Conservation (phyloP, 2,113 vertebrate genomes). For the Pedionomus torquatus region DNA sequence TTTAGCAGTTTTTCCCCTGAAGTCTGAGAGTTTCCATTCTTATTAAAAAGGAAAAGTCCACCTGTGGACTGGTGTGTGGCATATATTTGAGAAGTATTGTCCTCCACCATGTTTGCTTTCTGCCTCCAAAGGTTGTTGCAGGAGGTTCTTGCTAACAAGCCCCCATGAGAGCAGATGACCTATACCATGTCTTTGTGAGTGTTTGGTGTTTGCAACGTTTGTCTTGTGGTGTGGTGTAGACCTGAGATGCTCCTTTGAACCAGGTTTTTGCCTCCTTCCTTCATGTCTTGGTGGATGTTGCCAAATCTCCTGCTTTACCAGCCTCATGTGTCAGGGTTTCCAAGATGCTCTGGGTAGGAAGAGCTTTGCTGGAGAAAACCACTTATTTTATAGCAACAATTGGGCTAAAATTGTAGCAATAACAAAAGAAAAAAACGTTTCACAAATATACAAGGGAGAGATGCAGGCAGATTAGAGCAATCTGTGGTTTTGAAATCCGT, state of each 20-base stretch:
- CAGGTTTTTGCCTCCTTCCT: background rate
- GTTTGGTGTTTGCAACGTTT: background rate
- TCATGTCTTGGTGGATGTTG: background rate
- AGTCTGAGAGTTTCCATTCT: background rate
- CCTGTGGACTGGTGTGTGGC: background rate
- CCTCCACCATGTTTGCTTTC: background rate
- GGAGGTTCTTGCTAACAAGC: background rate
- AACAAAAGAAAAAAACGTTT: background rate
- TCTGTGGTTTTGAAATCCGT: conserved; percentile 36
- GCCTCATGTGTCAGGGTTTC: background rate
- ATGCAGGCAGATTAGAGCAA: conserved; percentile 7
- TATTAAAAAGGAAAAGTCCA: background rate
- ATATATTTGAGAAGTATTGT: background rate
- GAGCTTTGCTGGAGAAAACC: background rate
- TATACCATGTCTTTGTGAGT: background rate
- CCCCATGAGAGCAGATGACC: background rate
- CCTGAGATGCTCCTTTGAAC: background rate
- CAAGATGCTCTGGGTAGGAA: background rate
- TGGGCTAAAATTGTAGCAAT: background rate
- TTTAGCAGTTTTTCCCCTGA: background rate
- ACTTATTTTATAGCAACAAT: background rate
- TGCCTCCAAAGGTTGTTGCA: background rate
- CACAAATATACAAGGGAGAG: background rate
- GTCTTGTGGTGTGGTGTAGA: background rate
- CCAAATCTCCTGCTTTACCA: background rate